Conservation (phyloP, 2,113 vertebrate genomes). For the Leucopsar rothschildi region DNA sequence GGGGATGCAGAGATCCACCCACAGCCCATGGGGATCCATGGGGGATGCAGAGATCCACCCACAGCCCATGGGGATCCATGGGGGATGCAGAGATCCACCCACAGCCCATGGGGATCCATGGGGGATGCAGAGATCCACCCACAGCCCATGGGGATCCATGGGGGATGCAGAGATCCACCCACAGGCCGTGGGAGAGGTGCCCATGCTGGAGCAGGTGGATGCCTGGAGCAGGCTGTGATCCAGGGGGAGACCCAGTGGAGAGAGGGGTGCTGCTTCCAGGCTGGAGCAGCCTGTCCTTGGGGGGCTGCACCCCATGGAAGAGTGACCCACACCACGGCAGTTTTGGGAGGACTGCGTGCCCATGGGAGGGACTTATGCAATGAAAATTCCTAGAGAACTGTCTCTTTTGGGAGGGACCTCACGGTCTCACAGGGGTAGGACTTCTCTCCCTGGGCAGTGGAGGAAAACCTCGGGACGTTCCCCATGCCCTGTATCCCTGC, state of each 20-base stretch:
- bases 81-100: too few species aligned
- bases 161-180: too few species aligned
- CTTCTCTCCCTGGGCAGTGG: rapidly evolving
- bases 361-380: rapidly evolving
- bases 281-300: background rate
- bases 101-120: too few species aligned
- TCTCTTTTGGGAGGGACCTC: rapidly evolving
- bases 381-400: background rate
- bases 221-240: background rate
- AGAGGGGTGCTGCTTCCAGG: background rate
- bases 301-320: background rate
- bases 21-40: too few species aligned
- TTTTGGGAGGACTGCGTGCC: background rate
- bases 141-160: too few species aligned
- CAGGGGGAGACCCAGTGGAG: background rate
- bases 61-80: too few species aligned
- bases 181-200: too few species aligned
- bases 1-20: too few species aligned
- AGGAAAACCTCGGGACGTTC: rapidly evolving
- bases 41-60: too few species aligned
- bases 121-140: too few species aligned
- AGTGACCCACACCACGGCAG: rapidly evolving
- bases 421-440: rapidly evolving
- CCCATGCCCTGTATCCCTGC: rapidly evolving
- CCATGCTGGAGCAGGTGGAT: rapidly evolving